Percentiles rank a stretch among this genome's conserved stretches.
These are phyloP conservation scores for Trichacis sp. DNA, from an alignment of 2,888 invertebrate species.

Conservation along the genomic window DNA sequence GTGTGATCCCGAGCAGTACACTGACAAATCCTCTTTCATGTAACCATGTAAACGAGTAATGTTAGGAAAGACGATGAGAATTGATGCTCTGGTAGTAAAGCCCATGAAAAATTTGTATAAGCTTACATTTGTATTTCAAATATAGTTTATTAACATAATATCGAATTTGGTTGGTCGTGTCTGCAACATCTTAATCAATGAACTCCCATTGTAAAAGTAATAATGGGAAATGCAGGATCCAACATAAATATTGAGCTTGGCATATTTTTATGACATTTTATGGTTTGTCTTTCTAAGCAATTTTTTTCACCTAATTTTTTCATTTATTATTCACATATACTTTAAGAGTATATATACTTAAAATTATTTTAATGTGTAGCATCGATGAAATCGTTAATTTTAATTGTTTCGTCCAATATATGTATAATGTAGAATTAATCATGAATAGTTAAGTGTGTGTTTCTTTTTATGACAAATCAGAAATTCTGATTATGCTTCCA, in stretches of 20 bases:
- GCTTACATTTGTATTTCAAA: slow-evolving; percentile 50
- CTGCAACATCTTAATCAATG: no score
- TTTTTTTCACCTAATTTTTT: not conserved
- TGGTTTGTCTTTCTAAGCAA: not conserved
- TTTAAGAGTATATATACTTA: not conserved
- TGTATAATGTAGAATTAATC: no score
- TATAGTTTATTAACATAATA: slow-evolving; percentile 55
- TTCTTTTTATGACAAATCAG: no score
- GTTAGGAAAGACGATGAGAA: slow-evolving; percentile 38
- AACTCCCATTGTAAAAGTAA: no score
- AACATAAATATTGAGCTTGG: slow-evolving; percentile 17
- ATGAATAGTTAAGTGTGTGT: no score
- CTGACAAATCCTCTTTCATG: not conserved
- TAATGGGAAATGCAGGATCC: not conserved
- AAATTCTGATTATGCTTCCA: slow-evolving; percentile 30
- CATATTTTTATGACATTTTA: slow-evolving; percentile 15
- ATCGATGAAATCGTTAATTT: no score
- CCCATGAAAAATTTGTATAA: slow-evolving; percentile 7
- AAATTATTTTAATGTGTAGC: not conserved
- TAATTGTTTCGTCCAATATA: no score
- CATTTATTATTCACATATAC: not conserved
- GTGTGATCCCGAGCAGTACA: not conserved
- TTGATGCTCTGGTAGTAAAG: slow-evolving; percentile 49
- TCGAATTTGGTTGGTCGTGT: slow-evolving; percentile 35
- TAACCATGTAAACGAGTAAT: slow-evolving; percentile 28